phyloP scores from a whole-genome alignment of 2,888 invertebrate genomes.

The Chloromyia formosa region DNA sequence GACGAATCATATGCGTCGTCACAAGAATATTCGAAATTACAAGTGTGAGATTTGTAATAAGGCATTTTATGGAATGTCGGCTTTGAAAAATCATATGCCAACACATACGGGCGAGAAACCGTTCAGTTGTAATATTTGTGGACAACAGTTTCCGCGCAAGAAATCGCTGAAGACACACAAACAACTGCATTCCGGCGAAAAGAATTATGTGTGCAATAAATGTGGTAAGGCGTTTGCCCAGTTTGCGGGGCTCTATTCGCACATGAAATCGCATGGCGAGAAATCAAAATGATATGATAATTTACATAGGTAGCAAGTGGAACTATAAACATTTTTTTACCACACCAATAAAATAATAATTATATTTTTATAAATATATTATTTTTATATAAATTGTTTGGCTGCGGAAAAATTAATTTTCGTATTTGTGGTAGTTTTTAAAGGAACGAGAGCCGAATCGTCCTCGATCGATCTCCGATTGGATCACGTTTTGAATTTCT shows the following conservation, averaged over 20 bases:
- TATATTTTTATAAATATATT: no score
- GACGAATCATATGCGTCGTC: constrained; percentile 56
- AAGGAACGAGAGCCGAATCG: no score
- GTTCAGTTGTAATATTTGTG: constrained; percentile 53
- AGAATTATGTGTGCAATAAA: constrained; percentile 59
- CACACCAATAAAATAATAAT: no score
- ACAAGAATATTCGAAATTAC: constrained; percentile 58
- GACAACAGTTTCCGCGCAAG: constrained; percentile 57
- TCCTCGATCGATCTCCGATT: no score
- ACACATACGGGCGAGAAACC: constrained; percentile 58
- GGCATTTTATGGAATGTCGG: constrained; percentile 56
- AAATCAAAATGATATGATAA: not conserved
- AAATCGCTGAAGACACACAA: constrained; percentile 59
- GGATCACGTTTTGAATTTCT: no score
- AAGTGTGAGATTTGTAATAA: constrained; percentile 56
- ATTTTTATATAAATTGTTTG: no score
- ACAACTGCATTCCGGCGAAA: constrained; percentile 56
- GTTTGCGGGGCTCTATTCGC: constrained; percentile 60
- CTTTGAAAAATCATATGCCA: constrained; percentile 57
- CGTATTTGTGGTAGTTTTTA: no score
- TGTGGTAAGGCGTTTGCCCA: constrained; percentile 59
- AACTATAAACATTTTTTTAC: no score
- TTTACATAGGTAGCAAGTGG: not conserved
- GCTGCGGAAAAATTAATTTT: no score
- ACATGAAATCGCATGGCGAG: constrained; percentile 58